Conservation (phyloP, 2,113 vertebrate species). For the Bettongia penicillata region DNA sequence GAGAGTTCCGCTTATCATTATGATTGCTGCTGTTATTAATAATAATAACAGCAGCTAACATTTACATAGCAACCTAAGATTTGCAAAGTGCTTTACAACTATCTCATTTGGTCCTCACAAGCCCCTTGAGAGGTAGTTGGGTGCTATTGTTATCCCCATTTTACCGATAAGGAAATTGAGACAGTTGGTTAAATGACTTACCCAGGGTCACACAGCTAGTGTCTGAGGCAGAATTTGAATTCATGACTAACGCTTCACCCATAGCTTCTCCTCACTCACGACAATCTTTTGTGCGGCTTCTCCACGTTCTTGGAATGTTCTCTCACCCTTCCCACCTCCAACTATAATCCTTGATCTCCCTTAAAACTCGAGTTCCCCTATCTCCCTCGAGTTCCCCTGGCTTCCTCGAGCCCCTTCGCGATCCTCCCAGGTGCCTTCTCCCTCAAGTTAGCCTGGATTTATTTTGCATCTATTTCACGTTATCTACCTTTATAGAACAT, state of each 20-base stretch:
- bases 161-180: not conserved
- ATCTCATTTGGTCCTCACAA: not conserved
- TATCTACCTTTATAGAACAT: not conserved
- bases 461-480: not conserved
- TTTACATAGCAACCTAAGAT: not conserved
- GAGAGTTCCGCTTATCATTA: not conserved
- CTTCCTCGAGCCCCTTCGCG: accelerated
- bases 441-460: not conserved
- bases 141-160: not conserved
- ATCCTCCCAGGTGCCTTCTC: not conserved
- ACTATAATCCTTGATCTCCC: not conserved
- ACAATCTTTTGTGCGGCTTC: not conserved
- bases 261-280: not conserved
- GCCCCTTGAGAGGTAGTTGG: not conserved
- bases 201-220: not conserved
- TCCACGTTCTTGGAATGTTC: not conserved
- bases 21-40: not conserved
- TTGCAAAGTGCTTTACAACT: not conserved
- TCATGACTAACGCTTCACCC: not conserved
- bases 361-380: not conserved
- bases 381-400: no score
- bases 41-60: not conserved
- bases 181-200: not conserved
- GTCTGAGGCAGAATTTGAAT: not conserved
- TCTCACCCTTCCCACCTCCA: not conserved